Evolutionary conservation across 2,888 invertebrate genomes (phyloP), one percentile per base, ranked within the genome.

Genomic region (Abrostola tripartita): DNA sequence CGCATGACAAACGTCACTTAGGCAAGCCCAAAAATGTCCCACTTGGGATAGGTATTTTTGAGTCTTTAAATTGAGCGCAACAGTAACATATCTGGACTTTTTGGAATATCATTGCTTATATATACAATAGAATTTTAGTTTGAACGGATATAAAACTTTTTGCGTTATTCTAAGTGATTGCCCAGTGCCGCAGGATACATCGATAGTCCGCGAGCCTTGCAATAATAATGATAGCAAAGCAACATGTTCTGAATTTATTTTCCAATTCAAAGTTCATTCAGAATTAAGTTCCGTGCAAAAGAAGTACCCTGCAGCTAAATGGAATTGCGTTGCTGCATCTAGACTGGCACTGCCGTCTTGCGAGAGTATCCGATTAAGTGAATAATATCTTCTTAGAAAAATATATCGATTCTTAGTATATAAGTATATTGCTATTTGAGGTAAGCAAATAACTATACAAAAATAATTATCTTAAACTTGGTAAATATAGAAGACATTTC

Each of bases 251-350:
- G 84, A 88, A 89, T 89, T 90, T 88, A 90, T 88, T 90, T 87
- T 87, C 84, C 85, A 88, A 90, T 91, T 88, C 87, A 84, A 89
- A 90, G 88, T 90, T 88, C 88, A 86, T 88, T 88, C 87, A 83
- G 86, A 88, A 89, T 90, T 87, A 90, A 91, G 85, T 88, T 88
- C 76, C 74, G 76, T 82, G 79, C 81, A 81, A 83, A 82, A 80
- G 83, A 85, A 85, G 81, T 79, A 78, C 85, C 85, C 84, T 81
- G 83, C 84, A 87, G 88, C 87, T 81, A 88, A 90, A 90, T 89
- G 88, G 88, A 85, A 89, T 90, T 90, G 88, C 86, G 86, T 87
- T 85, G 86, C 88, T 83, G 81, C 85, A 86, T 85, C 83, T 83
- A 81, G 74, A 82, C 79, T 81, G 81, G 71, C 74, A 86, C 85